These are phyloP conservation scores for Neoaliturus tenellus DNA, from an alignment of 2,888 invertebrate species.

Conservation along the genomic window DNA sequence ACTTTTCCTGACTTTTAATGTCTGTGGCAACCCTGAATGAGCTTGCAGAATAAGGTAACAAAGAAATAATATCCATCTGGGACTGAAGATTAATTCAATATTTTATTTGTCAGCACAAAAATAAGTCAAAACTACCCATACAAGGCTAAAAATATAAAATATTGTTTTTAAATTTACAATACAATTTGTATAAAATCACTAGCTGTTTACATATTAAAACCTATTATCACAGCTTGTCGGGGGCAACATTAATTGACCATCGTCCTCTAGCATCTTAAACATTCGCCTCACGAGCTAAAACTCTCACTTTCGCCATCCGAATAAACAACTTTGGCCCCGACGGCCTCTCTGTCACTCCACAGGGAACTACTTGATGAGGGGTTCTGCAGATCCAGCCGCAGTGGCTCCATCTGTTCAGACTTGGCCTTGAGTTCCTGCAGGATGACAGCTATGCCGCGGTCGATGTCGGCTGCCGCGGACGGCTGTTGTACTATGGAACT, in stretches of 20 bases:
- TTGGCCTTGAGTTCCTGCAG: neutral
- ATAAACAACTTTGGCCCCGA: neutral
- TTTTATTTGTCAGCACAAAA: no score
- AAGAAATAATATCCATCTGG: no score
- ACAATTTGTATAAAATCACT: neutral
- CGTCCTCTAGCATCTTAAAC: conserved; percentile 63
- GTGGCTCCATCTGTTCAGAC: neutral
- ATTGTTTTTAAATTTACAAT: conserved; percentile 55
- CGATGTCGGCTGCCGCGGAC: neutral
- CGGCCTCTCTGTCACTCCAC: neutral
- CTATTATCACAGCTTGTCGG: conserved; percentile 59
- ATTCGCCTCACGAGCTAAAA: conserved; percentile 55
- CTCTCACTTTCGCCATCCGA: conserved; percentile 5
- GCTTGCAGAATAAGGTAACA: no score
- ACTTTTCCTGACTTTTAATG: no score
- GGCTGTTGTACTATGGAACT: conserved; percentile 36
- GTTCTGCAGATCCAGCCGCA: conserved; percentile 12
- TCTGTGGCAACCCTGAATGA: no score
- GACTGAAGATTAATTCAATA: no score
- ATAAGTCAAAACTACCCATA: neutral
- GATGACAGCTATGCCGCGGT: neutral
- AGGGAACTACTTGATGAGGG: neutral
- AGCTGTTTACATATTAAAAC: neutral
- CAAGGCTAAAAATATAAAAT: neutral
- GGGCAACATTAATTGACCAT: conserved; percentile 65